Evolutionary conservation across 2,888 invertebrate genomes (phyloP).

Genomic region (Nebria brevicollis): DNA sequence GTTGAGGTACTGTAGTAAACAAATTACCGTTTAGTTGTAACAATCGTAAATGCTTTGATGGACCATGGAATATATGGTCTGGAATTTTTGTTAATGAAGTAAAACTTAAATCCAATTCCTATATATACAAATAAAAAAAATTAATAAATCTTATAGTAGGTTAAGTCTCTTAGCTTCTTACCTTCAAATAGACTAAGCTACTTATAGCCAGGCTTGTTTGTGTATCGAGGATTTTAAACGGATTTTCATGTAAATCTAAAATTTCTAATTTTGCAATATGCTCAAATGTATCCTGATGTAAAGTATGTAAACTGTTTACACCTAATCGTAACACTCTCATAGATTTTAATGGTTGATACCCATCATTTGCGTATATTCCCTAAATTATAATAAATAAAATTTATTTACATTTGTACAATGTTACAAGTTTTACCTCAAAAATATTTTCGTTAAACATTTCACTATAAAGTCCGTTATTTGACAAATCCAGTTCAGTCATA

Average conservation of each 20-base stretch:
- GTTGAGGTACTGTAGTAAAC: constrained; percentile 68
- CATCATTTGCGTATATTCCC: constrained; percentile 69
- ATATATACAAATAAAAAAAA: constrained; percentile 45
- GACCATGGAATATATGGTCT: constrained; percentile 74
- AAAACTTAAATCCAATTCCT: constrained; percentile 76
- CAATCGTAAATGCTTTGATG: constrained; percentile 68
- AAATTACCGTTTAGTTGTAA: constrained; percentile 76
- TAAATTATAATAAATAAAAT: constrained; percentile 57
- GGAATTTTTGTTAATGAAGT: constrained; percentile 73
- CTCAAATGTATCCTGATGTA: constrained; percentile 80
- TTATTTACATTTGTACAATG: constrained; percentile 46
- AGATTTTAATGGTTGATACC: constrained; percentile 69
- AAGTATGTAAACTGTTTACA: constrained; percentile 75
- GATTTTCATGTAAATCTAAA: constrained; percentile 79
- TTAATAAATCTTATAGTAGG: too few species aligned
- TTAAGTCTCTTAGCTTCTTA: constrained; percentile 54
- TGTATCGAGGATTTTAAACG: constrained; percentile 73
- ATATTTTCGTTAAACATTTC: constrained; percentile 70
- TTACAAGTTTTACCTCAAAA: constrained; percentile 69
- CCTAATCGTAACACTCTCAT: constrained; percentile 73
- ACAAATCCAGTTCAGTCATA: constrained; percentile 74
- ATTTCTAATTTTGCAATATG: constrained; percentile 73
- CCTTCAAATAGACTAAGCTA: constrained; percentile 72
- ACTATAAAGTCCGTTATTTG: constrained; percentile 70
- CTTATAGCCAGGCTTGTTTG: constrained; percentile 73